phyloP scores from a whole-genome alignment of 2,888 invertebrate genomes.

The Ellobium chinense region DNA sequence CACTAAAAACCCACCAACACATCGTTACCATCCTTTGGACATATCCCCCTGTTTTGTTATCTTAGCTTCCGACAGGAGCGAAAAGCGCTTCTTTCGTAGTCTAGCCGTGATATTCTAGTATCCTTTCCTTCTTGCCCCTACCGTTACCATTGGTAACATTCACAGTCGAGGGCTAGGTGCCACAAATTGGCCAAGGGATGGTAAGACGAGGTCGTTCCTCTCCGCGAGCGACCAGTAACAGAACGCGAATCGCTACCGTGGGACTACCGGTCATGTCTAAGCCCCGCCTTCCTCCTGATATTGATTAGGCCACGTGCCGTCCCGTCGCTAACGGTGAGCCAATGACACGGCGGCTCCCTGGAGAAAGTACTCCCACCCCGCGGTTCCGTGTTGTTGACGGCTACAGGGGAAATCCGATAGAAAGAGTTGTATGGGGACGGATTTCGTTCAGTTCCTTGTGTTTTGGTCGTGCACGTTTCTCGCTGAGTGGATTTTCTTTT shows the following conservation, averaged over 20 bases:
- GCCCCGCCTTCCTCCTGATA: constrained; percentile 48
- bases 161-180: not conserved
- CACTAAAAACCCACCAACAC: too few species aligned
- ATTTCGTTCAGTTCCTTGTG: constrained; percentile 8
- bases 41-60: too few species aligned
- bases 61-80: too few species aligned
- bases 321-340: constrained; percentile 13
- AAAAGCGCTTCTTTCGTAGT: too few species aligned
- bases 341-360: constrained; percentile 36
- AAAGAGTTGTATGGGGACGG: constrained; percentile 34
- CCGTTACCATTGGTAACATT: constrained; percentile 1
- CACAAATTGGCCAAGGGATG: not conserved
- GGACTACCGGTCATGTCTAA: constrained; percentile 6
- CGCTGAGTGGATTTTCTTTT: constrained; percentile 10
- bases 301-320: constrained; percentile 50
- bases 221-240: constrained; percentile 36
- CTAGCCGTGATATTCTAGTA: too few species aligned
- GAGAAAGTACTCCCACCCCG: constrained; percentile 7
- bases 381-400: not conserved
- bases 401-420: constrained; percentile 32
- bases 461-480: constrained; percentile 34
- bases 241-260: constrained; percentile 14
- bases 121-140: too few species aligned
- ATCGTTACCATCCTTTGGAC: too few species aligned
- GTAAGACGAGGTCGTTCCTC: not conserved